These are phyloP conservation scores for Zoroaster sp. DNA, from an alignment of 53 echinoderm and acorn worm species.

Conservation along the genomic window DNA sequence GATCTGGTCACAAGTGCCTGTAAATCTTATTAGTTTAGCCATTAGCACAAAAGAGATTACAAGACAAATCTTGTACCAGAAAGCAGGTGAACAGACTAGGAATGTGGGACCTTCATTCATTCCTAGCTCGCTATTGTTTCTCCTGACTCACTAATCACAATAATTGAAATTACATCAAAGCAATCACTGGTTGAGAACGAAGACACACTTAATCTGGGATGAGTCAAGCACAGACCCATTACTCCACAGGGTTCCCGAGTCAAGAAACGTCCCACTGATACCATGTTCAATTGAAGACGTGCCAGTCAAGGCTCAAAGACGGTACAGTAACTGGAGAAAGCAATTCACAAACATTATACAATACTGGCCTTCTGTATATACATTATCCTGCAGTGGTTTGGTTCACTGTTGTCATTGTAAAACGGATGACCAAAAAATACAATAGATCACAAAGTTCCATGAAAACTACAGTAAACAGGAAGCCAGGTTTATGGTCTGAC, in stretches of 20 bases:
- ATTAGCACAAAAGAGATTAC: neutral
- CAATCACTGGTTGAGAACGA: neutral
- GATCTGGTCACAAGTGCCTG: neutral
- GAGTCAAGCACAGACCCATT: neutral
- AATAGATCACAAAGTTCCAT: neutral
- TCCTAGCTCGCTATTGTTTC: neutral
- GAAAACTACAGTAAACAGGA: neutral
- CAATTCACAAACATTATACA: neutral
- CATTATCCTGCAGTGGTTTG: neutral
- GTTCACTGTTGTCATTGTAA: neutral
- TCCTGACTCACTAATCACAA: neutral
- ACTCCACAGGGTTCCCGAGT: no score
- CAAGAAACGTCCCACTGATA: no score
- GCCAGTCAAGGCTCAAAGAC: neutral
- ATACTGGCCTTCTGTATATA: no score
- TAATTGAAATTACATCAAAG: conserved; percentile 5
- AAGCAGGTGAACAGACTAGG: neutral
- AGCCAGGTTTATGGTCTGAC: neutral
- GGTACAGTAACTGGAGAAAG: neutral
- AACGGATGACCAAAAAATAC: neutral
- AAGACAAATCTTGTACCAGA: neutral
- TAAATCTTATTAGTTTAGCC: neutral
- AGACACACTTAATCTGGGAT: conserved; percentile 15
- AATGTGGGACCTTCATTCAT: neutral
- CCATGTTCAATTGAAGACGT: neutral